Evolutionary conservation across 2,888 invertebrate genomes (phyloP).

Genomic region (Chelonus formosanus): DNA sequence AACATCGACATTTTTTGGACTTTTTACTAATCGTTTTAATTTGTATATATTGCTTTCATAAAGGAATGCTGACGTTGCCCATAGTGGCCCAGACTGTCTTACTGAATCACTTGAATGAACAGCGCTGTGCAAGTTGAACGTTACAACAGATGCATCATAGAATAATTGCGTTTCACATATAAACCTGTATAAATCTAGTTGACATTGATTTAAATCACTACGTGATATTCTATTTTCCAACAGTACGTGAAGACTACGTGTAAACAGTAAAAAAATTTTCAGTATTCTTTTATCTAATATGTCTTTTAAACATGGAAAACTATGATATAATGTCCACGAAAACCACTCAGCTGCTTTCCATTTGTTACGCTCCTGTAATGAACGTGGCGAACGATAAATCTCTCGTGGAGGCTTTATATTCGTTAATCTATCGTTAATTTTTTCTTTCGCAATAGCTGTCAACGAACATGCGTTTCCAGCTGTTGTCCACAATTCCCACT

Average conservation of each 20-base stretch:
- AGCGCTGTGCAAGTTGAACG: constrained; percentile 39
- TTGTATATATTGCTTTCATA: constrained; percentile 31
- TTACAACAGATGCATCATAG: constrained; percentile 38
- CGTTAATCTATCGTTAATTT: no score
- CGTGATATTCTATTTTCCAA: constrained; percentile 18
- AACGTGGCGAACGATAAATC: no score
- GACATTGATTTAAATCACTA: constrained; percentile 33
- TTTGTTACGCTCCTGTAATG: no score
- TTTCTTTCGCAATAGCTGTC: no score
- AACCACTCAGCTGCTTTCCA: constrained; percentile 31
- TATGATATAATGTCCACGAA: constrained; percentile 26
- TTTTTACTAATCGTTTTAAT: constrained; percentile 8
- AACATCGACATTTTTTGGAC: no score
- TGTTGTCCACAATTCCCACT: no score
- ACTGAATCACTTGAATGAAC: constrained; percentile 36
- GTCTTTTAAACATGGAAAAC: constrained; percentile 25
- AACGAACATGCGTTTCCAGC: no score
- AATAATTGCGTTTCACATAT: constrained; percentile 35
- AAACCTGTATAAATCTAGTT: constrained; percentile 36
- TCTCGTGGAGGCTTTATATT: no score
- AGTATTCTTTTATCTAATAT: constrained; percentile 24
- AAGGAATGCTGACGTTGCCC: constrained; percentile 30
- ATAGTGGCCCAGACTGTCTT: constrained; percentile 38
- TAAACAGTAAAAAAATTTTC: constrained; percentile 20
- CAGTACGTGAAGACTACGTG: constrained; percentile 16